Evolutionary conservation across 2,113 vertebrate genomes (phyloP).

Genomic region (Hydropotes inermis): DNA sequence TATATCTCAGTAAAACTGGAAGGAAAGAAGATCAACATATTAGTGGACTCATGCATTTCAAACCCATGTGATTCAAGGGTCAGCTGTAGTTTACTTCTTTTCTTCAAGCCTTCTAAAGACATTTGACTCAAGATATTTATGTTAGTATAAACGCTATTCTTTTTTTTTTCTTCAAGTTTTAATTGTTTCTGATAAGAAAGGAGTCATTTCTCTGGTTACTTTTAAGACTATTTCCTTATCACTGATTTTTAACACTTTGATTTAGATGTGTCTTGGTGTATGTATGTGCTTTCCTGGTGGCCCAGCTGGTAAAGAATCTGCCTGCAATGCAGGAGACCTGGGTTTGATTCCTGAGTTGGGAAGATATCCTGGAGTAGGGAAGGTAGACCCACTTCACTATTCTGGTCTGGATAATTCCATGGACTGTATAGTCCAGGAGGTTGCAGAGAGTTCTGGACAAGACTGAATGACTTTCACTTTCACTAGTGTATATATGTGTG

Average conservation of each 20-base stretch:
- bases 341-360: background rate
- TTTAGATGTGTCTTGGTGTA: background rate
- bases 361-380: background rate
- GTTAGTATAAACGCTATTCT: background rate
- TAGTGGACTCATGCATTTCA: background rate
- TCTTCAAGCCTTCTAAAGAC: background rate
- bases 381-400: background rate
- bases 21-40: background rate
- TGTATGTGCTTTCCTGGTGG: background rate
- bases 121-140: background rate
- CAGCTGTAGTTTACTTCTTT: background rate
- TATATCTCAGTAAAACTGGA: background rate
- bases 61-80: background rate
- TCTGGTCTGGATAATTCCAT: background rate
- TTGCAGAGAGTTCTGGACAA: background rate
- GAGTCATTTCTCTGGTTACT: background rate
- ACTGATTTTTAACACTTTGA: background rate
- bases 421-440: background rate
- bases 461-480: background rate
- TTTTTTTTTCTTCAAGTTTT: background rate
- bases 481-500: background rate
- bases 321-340: background rate
- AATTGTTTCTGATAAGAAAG: background rate
- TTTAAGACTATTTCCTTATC: background rate
- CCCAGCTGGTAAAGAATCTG: background rate